These are phyloP conservation scores for Seriola dumerili DNA, from an alignment of 2,113 vertebrate species.

Conservation along the genomic window DNA sequence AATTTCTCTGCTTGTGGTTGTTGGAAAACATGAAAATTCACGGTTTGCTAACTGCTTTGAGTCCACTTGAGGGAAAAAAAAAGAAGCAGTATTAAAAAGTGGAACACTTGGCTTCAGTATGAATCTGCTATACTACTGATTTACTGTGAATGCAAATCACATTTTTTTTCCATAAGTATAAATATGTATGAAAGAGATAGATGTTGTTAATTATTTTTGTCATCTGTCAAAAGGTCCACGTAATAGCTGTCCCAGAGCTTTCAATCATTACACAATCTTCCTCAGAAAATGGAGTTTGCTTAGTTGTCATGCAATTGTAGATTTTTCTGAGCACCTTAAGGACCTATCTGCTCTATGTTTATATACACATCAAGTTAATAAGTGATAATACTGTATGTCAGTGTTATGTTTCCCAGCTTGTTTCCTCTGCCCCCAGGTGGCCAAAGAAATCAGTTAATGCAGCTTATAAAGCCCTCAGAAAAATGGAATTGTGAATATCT, in stretches of 20 bases:
- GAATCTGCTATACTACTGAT: neutral
- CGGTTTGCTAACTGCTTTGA: neutral
- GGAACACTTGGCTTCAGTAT: neutral
- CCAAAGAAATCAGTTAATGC: no score
- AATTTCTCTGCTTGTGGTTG: conserved; percentile 17
- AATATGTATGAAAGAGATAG: neutral
- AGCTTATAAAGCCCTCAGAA: no score
- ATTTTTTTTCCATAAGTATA: neutral
- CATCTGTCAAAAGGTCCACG: neutral
- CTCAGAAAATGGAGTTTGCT: neutral
- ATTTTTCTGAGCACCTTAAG: neutral
- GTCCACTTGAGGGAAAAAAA: neutral
- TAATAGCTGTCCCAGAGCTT: neutral
- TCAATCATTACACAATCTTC: neutral
- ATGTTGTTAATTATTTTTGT: neutral
- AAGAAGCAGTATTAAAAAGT: neutral
- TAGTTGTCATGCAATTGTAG: neutral
- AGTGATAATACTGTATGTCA: no score
- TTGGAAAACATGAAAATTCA: neutral
- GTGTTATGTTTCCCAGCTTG: no score
- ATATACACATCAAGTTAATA: no score
- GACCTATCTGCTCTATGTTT: no score
- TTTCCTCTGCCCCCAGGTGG: no score
- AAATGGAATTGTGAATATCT: no score
- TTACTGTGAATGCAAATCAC: neutral